phyloP scores from a whole-genome alignment of 2,113 vertebrate species.

The Platichthys flesus region DNA sequence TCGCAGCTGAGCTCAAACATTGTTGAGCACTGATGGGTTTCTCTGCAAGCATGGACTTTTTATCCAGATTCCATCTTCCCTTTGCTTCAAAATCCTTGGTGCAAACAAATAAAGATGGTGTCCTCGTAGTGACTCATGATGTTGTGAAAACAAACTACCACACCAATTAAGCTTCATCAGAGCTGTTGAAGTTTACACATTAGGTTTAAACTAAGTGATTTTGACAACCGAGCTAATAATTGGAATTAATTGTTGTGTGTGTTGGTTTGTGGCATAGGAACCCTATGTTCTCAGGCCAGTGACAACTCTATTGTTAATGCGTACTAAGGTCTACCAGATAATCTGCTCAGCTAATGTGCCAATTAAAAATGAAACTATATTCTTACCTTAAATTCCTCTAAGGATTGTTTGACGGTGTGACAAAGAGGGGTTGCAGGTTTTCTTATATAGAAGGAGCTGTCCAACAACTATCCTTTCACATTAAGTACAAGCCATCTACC shows the following conservation, averaged over 20 bases:
- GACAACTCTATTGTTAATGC: constrained; percentile 29
- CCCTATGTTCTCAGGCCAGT: constrained; percentile 11
- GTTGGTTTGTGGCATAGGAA: constrained; percentile 19
- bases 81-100: constrained; percentile 43
- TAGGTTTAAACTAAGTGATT: constrained; percentile 34
- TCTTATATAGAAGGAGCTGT: too few relatives aligned
- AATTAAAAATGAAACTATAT: neutral
- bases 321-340: constrained; percentile 11
- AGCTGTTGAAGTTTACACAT: constrained; percentile 27
- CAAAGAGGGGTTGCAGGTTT: too few relatives aligned
- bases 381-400: neutral
- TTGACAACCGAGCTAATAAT: constrained; percentile 59
- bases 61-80: neutral
- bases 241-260: constrained; percentile 50
- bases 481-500: neutral
- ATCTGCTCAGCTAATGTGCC: constrained; percentile 21
- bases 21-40: constrained; percentile 37
- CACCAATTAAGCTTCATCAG: constrained; percentile 16
- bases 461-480: too few relatives aligned
- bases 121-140: constrained; percentile 22
- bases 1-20: constrained; percentile 55
- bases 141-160: constrained; percentile 55
- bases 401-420: neutral
- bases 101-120: constrained; percentile 22
- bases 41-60: neutral